Base-by-base conservation (phyloP, 1,140 invertebrate genomes). In the Zaprionus nigranus region DNA sequence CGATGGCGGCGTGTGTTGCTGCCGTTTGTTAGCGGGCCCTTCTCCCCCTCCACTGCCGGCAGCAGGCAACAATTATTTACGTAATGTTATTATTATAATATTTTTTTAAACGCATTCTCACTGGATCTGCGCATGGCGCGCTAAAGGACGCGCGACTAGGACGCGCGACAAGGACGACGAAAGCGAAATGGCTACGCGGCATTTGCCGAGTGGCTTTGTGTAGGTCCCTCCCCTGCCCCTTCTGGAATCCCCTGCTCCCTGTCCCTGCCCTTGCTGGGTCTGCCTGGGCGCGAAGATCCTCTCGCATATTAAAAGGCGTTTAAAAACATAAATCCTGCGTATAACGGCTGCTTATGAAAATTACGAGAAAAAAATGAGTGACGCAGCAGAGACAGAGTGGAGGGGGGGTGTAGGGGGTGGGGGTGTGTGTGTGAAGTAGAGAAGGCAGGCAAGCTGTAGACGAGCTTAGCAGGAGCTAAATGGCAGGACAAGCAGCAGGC, bases 321-420 rank as follows among this genome's bases (percentile, higher is more conserved):
- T 91, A 91, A 91, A 91, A 90, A 86, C 90, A 91, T 91, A 91
- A 91, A 91, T 91, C 84, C 84, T 86, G 76, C 82, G 77, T 80
- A 81, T 91, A 91, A 91, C 82, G 87, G 84, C 84, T 91, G 90
- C 90, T 91, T 91, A 91, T 91, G 88, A 88, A 91, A 86, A 91
- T 90, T 90, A 91, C 84, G 79, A 86, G 78, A 78, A 91, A 87
- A 88, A 91, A 90, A 90, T 82, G 79, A 85, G 64, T 82, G 87
- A 91, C 75, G 65, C 54, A 34, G 40, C 64, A 38, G 26, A 40
- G 24, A 13, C 15, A 15, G 13, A 7, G 43, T 53, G 63, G 38
- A 54, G 15, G 78, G 59, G 46, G n/a, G n/a, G n/a, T n/a, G n/a
- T n/a, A n/a, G n/a, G n/a, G n/a, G n/a, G n/a, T n/a, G n/a, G n/a